Evolutionary conservation across 2,113 vertebrate species (phyloP), one percentile per base, ranked within the genome.

Genomic region (Synchiropus splendidus): DNA sequence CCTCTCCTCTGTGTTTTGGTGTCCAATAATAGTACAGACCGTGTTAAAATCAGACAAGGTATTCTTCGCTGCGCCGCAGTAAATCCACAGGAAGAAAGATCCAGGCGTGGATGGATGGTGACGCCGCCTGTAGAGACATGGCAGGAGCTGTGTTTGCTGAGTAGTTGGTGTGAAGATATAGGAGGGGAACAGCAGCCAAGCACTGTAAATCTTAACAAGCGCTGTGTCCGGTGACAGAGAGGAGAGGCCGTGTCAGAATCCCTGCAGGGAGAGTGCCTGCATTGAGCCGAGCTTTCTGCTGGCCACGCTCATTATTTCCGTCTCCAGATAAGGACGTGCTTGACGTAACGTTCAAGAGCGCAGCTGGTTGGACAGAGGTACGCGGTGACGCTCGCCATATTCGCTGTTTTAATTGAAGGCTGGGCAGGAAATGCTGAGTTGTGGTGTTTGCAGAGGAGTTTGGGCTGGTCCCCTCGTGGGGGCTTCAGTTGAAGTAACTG

Each of bases 261-360:
- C 64, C 72, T 62, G 54, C 70, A 74, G 65, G 65, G 63, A 54
- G 61, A 71, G 34, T 61, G 64, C 61, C 62, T 70, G 57, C 69
- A 36, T 62, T 42, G 39, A 39, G 42, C 57, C 71, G 54, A 56
- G 35, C 61, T 69, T 70, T 74, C 73, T 75, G 47, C 46, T 48
- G 52, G 61, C 66, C 61, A 42, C 36, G 50, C 61, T 70, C 59
- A 61, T 76, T 65, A 72, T 69, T 64, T 77, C 57, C 47, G 54
- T 56, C 61, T 59, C 61, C 10, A 69, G 73, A 74, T 74, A 59
- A 71, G 60, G 60, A 58, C 51, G 59, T 54, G 39, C 72, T 72
- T 68, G 69, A 75, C 61, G 48, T 69, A 52, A 70, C 46, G 58
- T 69, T 71, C 66, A 45, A 51, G 45, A 48, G 49, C 62, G 63